Conservation (phyloP, 2,113 vertebrate species). For the Centrocercus urophasianus region DNA sequence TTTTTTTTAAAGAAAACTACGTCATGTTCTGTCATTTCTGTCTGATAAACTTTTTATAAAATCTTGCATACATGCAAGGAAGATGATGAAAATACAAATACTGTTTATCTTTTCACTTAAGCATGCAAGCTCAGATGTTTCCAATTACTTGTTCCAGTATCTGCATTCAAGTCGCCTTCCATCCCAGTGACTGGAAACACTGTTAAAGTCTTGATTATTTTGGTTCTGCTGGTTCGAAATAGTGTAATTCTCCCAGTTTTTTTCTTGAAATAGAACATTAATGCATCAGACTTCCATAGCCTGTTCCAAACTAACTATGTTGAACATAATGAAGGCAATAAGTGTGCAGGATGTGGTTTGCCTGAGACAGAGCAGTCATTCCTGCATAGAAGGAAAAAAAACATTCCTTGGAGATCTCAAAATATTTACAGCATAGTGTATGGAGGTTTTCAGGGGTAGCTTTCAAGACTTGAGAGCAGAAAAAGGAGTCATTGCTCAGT, state of each 20-base stretch:
- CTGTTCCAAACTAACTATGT: slow-evolving; percentile 21
- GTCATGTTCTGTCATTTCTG: slow-evolving; percentile 47
- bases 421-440: not conserved
- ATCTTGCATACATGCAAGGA: slow-evolving; percentile 52
- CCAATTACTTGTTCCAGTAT: slow-evolving; percentile 48
- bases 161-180: slow-evolving; percentile 42
- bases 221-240: slow-evolving; percentile 33
- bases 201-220: slow-evolving; percentile 44
- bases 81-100: slow-evolving; percentile 54
- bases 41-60: slow-evolving; percentile 59
- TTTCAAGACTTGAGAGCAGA: slow-evolving; percentile 4
- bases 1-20: not conserved
- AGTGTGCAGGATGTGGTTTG: slow-evolving; percentile 30
- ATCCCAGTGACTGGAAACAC: slow-evolving; percentile 60
- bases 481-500: not conserved
- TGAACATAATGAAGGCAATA: slow-evolving; percentile 34
- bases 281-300: slow-evolving; percentile 11
- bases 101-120: slow-evolving; percentile 59
- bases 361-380: slow-evolving; percentile 40
- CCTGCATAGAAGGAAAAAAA: not conserved
- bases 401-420: not conserved
- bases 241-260: slow-evolving; percentile 6
- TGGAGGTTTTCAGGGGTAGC: not conserved
- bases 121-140: slow-evolving; percentile 67
- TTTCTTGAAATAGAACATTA: slow-evolving; percentile 34